Base-by-base conservation (phyloP, 2,113 vertebrate genomes). In the Atrichornis clamosus region DNA sequence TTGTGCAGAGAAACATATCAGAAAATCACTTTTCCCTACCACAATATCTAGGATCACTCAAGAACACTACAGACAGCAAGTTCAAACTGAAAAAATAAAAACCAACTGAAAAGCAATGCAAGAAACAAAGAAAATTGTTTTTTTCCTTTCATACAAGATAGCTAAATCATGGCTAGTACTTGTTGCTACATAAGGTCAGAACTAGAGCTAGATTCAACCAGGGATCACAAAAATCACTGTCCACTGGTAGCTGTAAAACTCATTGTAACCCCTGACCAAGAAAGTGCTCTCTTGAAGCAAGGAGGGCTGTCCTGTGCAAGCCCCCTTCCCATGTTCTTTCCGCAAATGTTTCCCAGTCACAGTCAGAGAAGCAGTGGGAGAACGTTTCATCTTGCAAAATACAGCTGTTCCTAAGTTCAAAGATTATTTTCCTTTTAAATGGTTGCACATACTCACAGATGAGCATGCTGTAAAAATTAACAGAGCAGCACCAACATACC, bases 291-390 rank as follows among this genome's bases (percentile, higher is more conserved):
- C 65, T 46, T 35, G 26, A 74, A 73, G 35, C 24, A 28, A 32
- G 19, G 42, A 59, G 33, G 46, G 33, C 41, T 76, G 53, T 62
- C 73, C 72, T 49, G 16, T 19, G 62, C 70, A 91, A 92, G 46
- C 6, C 44, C 6, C n/a, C 64, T 73, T 76, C 63, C 41, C 0
- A 0, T 17, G 67, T 9, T 94, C 49, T 58, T 83, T 80, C 55
- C 70, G 69, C 28, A 56, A 85, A 82, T 0, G 0, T 11, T 39
- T 65, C 58, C 30, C 37, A 32, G 56, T 15, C 3, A 0, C 7
- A 67, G 35, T 55, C 80, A 84, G 44, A 92, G 35, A 56, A 60
- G 37, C 3, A 72, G 60, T 4, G 23, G 50, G 17, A 77, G 49
- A 88, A 53, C n/a, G 16, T 28, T 56, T 49, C 17, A 65, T 27